These are phyloP conservation scores for Tachystola acroxantha DNA, from an alignment of 2,888 invertebrate genomes.

Conservation along the genomic window DNA sequence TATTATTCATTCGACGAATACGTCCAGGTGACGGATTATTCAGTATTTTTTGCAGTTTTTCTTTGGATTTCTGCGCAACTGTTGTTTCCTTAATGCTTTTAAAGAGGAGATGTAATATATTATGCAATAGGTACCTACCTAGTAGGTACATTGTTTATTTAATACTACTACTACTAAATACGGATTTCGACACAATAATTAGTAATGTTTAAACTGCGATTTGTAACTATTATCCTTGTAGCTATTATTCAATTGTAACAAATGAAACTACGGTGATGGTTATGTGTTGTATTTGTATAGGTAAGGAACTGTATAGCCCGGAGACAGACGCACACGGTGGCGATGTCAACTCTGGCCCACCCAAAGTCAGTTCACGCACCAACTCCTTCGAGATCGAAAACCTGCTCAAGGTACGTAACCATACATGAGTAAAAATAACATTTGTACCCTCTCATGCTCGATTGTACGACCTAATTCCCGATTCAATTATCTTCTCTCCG, in stretches of 20 bases:
- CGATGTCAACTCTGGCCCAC: constrained; percentile 51
- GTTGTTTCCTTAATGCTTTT: neutral
- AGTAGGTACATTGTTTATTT: no score
- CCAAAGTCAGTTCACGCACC: constrained; percentile 87
- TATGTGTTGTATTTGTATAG: no score
- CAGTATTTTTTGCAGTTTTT: constrained; percentile 2
- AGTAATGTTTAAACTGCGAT: no score
- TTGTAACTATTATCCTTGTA: no score
- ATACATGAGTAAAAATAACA: constrained; percentile 10
- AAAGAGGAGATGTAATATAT: no score
- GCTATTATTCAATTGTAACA: no score
- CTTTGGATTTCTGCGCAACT: neutral
- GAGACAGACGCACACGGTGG: constrained; percentile 68
- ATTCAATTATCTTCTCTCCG: constrained; percentile 46
- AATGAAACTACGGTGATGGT: no score
- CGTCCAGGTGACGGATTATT: constrained; percentile 4
- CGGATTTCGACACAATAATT: no score
- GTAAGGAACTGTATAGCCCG: constrained; percentile 86
- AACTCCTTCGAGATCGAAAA: constrained; percentile 98
- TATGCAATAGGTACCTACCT: no score
- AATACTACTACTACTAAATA: no score
- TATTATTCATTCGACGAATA: constrained; percentile 1
- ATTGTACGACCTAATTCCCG: constrained; percentile 36
- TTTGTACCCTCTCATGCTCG: constrained; percentile 31
- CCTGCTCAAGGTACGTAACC: constrained; percentile 85